Evolutionary conservation across 2,797 vertebrate genomes (phyloP).

Genomic region (Cryptoprocta ferox): DNA sequence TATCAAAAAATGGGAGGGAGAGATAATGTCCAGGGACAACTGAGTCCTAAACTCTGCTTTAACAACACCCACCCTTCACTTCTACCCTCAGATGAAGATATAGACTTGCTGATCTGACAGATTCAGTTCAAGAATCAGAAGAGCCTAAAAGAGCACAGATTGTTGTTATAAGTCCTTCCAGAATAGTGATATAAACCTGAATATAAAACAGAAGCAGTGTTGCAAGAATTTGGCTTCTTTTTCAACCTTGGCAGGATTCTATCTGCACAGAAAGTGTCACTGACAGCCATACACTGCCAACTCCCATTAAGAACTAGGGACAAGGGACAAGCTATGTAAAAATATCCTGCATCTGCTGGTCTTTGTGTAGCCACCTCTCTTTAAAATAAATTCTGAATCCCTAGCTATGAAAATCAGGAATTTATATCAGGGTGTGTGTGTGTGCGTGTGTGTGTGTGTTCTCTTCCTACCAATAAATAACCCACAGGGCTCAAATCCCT

Average conservation of each 20-base stretch:
- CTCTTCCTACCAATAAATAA: neutral
- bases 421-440: too few species aligned
- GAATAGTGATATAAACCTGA: slow-evolving; percentile 11
- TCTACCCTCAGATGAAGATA: neutral
- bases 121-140: neutral
- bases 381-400: neutral
- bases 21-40: neutral
- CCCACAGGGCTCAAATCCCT: neutral
- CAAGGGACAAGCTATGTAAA: slow-evolving; percentile 47
- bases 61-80: neutral
- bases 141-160: slow-evolving; percentile 49
- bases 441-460: neutral
- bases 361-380: neutral
- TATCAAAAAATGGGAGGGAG: neutral
- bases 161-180: slow-evolving; percentile 32
- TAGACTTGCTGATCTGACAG: neutral
- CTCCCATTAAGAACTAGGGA: slow-evolving; percentile 62
- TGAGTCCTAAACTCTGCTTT: neutral
- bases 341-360: neutral
- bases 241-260: slow-evolving; percentile 71
- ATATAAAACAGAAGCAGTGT: slow-evolving; percentile 47
- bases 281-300: slow-evolving; percentile 62
- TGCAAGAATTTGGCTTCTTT: slow-evolving; percentile 64
- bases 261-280: slow-evolving; percentile 65
- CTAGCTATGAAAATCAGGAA: slow-evolving; percentile 16